phyloP scores from a whole-genome alignment of 2,797 vertebrate species.

The Myioborus melanocephalus region DNA sequence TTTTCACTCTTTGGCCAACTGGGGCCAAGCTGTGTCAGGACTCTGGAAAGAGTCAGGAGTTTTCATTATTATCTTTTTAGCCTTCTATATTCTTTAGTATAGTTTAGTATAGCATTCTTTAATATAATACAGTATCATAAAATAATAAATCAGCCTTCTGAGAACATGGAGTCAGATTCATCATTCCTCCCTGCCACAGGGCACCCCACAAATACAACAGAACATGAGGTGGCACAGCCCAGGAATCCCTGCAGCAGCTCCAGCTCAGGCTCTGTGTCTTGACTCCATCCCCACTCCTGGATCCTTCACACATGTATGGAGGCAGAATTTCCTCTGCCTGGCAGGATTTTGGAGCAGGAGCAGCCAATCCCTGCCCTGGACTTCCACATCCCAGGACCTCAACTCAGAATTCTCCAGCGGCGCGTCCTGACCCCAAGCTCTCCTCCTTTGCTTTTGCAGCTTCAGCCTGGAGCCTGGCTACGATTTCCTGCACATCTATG shows the following conservation, averaged over 20 bases:
- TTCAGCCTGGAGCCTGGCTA: conserved; percentile 98
- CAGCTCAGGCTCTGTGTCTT: neutral
- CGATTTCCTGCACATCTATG: conserved; percentile 97
- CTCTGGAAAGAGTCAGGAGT: too few species aligned
- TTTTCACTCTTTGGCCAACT: too few species aligned
- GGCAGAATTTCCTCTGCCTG: neutral
- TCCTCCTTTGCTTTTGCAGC: conserved; percentile 66
- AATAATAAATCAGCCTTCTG: too few species aligned
- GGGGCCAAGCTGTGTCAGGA: too few species aligned
- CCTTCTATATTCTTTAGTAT: too few species aligned
- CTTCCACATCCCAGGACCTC: neutral
- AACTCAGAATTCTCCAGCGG: accelerated
- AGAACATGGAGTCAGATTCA: too few species aligned
- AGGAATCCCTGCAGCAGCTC: neutral
- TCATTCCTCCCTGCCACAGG: too few species aligned
- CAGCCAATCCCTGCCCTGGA: neutral
- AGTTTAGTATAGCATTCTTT: too few species aligned
- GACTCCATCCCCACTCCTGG: accelerated
- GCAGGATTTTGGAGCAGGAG: neutral
- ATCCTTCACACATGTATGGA: accelerated
- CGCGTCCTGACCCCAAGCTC: accelerated
- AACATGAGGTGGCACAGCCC: accelerated
- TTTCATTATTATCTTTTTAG: too few species aligned
- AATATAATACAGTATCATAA: too few species aligned
- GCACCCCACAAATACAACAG: neutral